Conservation (phyloP, 2,888 invertebrate genomes). For the Latrodectus elegans region DNA sequence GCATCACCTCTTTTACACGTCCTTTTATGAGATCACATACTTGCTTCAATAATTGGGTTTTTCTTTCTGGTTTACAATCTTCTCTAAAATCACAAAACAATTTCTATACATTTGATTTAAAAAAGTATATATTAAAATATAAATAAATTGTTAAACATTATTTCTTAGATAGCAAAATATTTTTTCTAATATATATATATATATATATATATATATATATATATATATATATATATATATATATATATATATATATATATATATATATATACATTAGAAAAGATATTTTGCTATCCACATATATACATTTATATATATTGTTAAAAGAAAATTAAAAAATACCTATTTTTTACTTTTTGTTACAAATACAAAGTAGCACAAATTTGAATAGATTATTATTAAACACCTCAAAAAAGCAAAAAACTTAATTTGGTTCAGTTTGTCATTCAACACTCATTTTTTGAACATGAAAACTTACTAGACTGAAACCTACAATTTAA, state of each 20-base stretch:
- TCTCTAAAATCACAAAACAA: slow-evolving; percentile 28
- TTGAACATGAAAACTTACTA: too few relatives aligned
- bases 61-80: slow-evolving; percentile 47
- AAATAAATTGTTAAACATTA: background rate
- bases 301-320: too few relatives aligned
- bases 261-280: too few relatives aligned
- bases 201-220: background rate
- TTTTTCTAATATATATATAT: background rate
- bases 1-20: slow-evolving; percentile 53
- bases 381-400: background rate
- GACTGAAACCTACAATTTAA: too few relatives aligned
- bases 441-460: too few relatives aligned
- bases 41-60: slow-evolving; percentile 38
- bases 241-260: too few relatives aligned
- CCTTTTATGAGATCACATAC: slow-evolving; percentile 54
- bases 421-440: background rate
- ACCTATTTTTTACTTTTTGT: background rate
- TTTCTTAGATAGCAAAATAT: background rate
- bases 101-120: background rate
- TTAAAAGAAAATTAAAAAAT: too few relatives aligned
- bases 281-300: too few relatives aligned
- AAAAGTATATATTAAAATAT: background rate
- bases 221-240: too few relatives aligned
- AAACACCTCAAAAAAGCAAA: background rate
- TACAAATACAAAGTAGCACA: background rate